Conservation (phyloP, 2,888 invertebrate genomes). For the Halictus ligatus region DNA sequence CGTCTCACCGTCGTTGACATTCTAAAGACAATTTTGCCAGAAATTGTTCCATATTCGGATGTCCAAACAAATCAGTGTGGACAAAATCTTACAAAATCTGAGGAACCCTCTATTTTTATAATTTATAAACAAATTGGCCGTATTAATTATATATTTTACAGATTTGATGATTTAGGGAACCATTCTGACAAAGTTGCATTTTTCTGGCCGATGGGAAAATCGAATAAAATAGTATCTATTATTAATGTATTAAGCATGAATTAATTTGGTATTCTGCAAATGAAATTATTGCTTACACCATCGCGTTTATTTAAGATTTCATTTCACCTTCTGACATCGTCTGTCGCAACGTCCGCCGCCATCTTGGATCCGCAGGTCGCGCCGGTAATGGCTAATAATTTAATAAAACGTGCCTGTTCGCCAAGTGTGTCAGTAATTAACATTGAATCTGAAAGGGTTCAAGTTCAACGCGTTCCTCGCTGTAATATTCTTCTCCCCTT, state of each 20-base stretch:
- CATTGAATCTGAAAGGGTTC: background rate
- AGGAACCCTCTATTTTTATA: too few species aligned
- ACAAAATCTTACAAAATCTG: too few species aligned
- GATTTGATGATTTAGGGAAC: too few species aligned
- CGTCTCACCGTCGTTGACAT: background rate
- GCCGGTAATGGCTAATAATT: background rate
- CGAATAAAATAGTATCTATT: background rate
- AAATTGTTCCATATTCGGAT: too few species aligned
- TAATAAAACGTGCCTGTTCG: background rate
- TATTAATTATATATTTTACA: too few species aligned
- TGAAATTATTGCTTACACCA: background rate
- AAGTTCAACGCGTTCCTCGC: conserved; percentile 2
- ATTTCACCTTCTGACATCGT: background rate
- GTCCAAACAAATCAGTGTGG: too few species aligned
- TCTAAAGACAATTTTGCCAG: background rate
- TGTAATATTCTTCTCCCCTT: background rate
- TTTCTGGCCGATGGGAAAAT: background rate
- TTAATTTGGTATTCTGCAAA: background rate
- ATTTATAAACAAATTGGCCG: too few species aligned
- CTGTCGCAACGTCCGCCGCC: background rate
- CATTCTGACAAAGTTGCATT: too few species aligned
- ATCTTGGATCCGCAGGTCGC: background rate
- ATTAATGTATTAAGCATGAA: background rate
- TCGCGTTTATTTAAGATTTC: background rate
- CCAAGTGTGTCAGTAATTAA: conserved; percentile 6